Base-by-base conservation (phyloP, 2,888 invertebrate species). In the Arrhopalites spinosus region DNA sequence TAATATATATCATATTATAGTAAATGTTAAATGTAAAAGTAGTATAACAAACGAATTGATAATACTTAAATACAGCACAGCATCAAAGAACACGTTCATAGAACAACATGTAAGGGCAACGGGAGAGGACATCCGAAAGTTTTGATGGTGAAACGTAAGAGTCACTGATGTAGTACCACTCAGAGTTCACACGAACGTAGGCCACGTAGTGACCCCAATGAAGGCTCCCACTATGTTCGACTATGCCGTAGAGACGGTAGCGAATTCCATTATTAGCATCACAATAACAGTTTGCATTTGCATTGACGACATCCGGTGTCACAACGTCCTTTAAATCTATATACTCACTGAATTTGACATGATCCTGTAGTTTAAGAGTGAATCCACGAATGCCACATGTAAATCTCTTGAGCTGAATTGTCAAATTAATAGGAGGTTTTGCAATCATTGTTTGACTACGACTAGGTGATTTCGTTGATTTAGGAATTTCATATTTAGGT, bases 91-190 rank as follows among this genome's bases (percentile, higher is more conserved):
- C 92, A 86, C 97, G 90, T 86, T 98, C 97, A 86, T 98, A 98
- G 87, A 98, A 99, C 53, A 98, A 89, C 71, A 98, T 88, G 87
- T 98, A 98, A 20, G 98, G 98, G 86, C 98, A 95, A 77, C 92
- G 92, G 82, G 89, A 88, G 64, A 96, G 88, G 76, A 97, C 97
- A 80, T 90, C 89, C 1, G 91, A 90, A 86, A 95, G 93, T 75
- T 89, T 88, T 29, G 93, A 92, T 85, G 94, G 93, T 53, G 89
- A 89, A 0, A 97, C 95, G 84, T 91, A 90, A 76, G 93, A 92
- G 87, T 98, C 98, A 75, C 96, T 96, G 69, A 96, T 91, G 85
- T 93, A 93, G 87, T 93, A 98, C 98, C 98, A 98, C 84, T 69
- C 73, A 36, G 72, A 17, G 68, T 74, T 15, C 74, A 74, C 56